phyloP scores from a whole-genome alignment of 2,113 vertebrate species.

The Rhynchomys soricoides region DNA sequence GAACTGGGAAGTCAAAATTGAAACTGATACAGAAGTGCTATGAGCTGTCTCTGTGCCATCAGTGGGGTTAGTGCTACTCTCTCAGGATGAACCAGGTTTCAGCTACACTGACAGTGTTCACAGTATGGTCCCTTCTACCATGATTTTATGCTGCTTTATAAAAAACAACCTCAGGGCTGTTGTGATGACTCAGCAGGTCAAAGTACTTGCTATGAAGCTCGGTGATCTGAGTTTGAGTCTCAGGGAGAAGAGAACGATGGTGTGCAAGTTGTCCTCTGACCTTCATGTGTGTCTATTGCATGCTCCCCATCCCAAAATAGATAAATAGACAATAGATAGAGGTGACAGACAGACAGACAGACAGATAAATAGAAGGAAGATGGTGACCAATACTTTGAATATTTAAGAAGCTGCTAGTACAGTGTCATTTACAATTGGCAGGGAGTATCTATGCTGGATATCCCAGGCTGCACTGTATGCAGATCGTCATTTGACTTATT shows the following conservation, averaged over 20 bases:
- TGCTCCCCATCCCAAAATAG: not conserved
- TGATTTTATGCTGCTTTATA: not conserved
- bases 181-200: not conserved
- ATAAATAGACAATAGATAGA: not conserved
- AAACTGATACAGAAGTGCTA: not conserved
- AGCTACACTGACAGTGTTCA: not conserved
- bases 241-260: not conserved
- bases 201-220: not conserved
- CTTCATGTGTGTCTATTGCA: not conserved
- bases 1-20: not conserved
- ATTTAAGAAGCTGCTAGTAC: not conserved
- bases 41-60: too few species aligned
- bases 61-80: fast-evolving
- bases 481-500: not conserved
- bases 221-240: not conserved
- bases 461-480: not conserved
- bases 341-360: not conserved
- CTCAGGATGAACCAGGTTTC: not conserved
- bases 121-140: too few species aligned
- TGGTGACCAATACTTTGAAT: not conserved
- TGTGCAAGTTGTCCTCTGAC: not conserved
- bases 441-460: not conserved
- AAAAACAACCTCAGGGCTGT: not conserved
- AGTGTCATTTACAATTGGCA: not conserved
- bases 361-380: not conserved